Conservation (phyloP, 64 coral and sea anemone species). For the Pocillopora verrucosa region DNA sequence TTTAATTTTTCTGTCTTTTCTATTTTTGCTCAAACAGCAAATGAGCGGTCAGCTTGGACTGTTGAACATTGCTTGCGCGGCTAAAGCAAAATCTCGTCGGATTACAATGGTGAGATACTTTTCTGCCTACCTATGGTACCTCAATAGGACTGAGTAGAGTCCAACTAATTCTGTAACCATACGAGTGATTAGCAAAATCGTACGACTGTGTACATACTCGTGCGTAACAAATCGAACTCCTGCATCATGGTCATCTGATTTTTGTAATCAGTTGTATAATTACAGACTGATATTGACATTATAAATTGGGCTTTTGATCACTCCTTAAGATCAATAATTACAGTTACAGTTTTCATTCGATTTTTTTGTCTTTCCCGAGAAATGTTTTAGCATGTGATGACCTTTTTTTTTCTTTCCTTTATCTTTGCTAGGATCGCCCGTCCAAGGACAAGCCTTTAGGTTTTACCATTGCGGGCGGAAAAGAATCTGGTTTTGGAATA, state of each 20-base stretch:
- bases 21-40: conserved; percentile 50
- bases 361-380: too few species aligned
- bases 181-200: too few species aligned
- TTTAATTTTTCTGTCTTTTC: not conserved
- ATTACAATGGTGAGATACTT: conserved; percentile 76
- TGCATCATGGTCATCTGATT: not conserved
- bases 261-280: too few species aligned
- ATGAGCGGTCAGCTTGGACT: conserved; percentile 91
- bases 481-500: conserved; percentile 76
- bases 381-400: too few species aligned
- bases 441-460: conserved; percentile 68
- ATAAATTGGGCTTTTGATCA: too few species aligned
- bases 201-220: too few species aligned
- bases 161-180: too few species aligned
- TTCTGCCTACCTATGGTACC: not conserved
- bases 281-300: too few species aligned
- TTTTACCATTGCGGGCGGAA: conserved; percentile 86
- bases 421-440: conserved; percentile 63
- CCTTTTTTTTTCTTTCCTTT: not conserved
- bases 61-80: conserved; percentile 86
- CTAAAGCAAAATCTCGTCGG: conserved; percentile 77
- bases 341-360: too few species aligned
- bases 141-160: too few species aligned
- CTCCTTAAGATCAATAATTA: too few species aligned
- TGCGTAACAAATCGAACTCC: not conserved